Percentiles rank a stretch among this genome's conserved stretches.
Conservation (phyloP, 2,113 vertebrate species). For the Zeus faber region DNA sequence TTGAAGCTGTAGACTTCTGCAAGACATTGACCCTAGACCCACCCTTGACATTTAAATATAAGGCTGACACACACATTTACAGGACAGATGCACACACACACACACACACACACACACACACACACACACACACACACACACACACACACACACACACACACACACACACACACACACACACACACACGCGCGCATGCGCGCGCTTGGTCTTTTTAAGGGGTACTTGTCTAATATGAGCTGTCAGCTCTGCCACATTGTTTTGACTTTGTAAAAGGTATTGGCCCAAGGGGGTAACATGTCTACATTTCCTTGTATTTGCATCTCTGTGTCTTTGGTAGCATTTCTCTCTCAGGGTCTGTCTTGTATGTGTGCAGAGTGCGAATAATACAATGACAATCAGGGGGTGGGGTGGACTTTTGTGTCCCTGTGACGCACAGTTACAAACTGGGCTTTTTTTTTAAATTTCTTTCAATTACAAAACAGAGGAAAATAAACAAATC, state of each 20-base stretch:
- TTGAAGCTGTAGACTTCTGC: constrained; percentile 41
- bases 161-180: constrained; percentile 2
- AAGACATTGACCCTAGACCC: constrained; percentile 55
- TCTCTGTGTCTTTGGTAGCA: neutral
- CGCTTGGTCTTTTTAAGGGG: constrained; percentile 61
- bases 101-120: neutral
- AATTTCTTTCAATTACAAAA: no score
- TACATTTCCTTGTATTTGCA: neutral
- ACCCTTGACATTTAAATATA: constrained; percentile 67
- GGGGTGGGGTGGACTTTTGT: no score
- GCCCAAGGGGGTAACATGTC: constrained; percentile 32
- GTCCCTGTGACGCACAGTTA: no score
- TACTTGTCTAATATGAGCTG: constrained; percentile 60
- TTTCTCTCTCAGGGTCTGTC: neutral
- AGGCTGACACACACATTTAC: constrained; percentile 55
- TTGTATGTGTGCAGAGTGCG: neutral
- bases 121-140: constrained; percentile 20
- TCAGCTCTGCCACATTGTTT: constrained; percentile 67
- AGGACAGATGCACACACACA: constrained; percentile 1
- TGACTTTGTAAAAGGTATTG: constrained; percentile 53
- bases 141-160: neutral
- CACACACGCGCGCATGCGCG: neutral
- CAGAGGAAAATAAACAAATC: no score
- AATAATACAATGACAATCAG: no score
- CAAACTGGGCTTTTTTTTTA: no score